Evolutionary conservation across 2,888 invertebrate species (phyloP).

Genomic region (Cremastinae sp.): DNA sequence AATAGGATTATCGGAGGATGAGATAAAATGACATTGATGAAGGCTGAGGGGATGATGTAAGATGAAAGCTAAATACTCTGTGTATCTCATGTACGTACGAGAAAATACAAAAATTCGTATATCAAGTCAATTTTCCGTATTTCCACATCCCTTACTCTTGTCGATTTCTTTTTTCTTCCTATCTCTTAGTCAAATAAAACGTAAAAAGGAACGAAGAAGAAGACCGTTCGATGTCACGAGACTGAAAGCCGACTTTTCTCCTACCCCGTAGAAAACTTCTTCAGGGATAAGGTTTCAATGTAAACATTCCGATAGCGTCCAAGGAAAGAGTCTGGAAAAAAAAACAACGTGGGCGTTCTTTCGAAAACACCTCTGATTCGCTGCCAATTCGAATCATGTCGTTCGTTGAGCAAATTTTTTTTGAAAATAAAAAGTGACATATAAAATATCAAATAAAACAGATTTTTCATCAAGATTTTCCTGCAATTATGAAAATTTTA

Average conservation of each 20-base stretch:
- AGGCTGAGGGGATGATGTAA: constrained; percentile 2
- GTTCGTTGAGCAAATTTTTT: too few species aligned
- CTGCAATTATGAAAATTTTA: too few species aligned
- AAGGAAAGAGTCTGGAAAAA: background rate
- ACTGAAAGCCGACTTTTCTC: background rate
- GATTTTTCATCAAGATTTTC: too few species aligned
- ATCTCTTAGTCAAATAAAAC: constrained; percentile 31
- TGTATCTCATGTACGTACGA: constrained; percentile 3
- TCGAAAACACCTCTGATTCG: background rate
- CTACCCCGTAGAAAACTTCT: background rate
- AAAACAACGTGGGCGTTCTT: background rate
- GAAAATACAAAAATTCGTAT: background rate
- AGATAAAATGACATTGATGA: constrained; percentile 22
- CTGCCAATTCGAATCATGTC: too few species aligned
- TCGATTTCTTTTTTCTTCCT: background rate
- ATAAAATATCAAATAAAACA: too few species aligned
- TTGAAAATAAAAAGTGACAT: too few species aligned
- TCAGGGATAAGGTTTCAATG: constrained; percentile 14
- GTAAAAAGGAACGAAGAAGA: constrained; percentile 22
- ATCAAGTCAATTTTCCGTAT: constrained; percentile 10
- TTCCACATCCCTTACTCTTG: background rate
- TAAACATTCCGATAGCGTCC: constrained; percentile 13
- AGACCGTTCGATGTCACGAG: constrained; percentile 15
- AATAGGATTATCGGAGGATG: too few species aligned
- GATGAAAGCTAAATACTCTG: constrained; percentile 29